Base-by-base conservation (phyloP, 2,113 vertebrate genomes). In the Brachionichthys hirsutus region DNA sequence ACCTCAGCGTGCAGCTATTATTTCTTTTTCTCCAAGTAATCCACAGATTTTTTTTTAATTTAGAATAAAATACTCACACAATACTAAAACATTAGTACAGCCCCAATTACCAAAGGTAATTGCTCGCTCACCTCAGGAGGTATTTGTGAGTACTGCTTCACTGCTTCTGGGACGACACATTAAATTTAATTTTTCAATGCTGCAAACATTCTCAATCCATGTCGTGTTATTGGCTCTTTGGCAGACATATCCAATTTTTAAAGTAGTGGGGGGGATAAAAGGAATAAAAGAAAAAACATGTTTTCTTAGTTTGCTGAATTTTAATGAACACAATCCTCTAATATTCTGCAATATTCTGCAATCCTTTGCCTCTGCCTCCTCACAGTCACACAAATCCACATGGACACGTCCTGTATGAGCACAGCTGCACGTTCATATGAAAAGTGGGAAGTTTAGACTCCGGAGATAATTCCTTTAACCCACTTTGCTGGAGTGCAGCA, bases 401-500 rank as follows among this genome's bases (percentile, higher is more conserved):
- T 30, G 24, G 24, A 30, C 24, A 30, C 24, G 8, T 30, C 24
- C 24, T 30, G 2, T 30, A 8, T 30, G 24, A 30, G 24, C 24
- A 8, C 24, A 30, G 9, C 36, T 12, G 36, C 36, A 38, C 10
- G 9, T 38, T 38, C 10, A 38, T 70, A 50, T 8, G 15, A 55
- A 59, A 59, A 67, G 22, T n/a, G 34, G 54, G 42, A 49, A 62
- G 17, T 66, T 65, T 41, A 52, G 24, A 73, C 77, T 54, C 63
- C 12, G n/a, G 64, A 67, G 83, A 80, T 60, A 20, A 11, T 41
- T 76, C 36, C 49, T 53, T 60, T 73, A 80, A 82, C 78, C 77
- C 62, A 81, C 69, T 81, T 81, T 66, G 71, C 54, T 41, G n/a
- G n/a, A 58, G 54, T 44, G 8, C 13, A 15, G 67, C 55, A 62